A percentile compares a stretch with the other conserved stretches of the same genome.
These are phyloP conservation scores for Knipowitschia caucasica DNA, from an alignment of 2,797 vertebrate genomes.

Conservation along the genomic window DNA sequence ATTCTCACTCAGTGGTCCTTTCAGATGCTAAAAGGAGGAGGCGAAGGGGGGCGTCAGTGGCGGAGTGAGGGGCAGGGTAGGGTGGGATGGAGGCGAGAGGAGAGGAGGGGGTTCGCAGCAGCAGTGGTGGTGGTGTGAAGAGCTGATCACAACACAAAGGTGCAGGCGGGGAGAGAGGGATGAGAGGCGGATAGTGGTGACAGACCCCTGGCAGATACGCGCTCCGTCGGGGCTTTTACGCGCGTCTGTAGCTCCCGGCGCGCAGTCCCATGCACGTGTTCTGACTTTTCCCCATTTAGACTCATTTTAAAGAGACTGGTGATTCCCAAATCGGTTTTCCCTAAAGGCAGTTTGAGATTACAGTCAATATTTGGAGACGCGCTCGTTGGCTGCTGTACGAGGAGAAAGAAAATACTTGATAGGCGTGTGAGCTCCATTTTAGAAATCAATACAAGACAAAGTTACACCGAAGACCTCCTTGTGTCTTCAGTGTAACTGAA, in stretches of 20 bases:
- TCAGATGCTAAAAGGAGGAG: conserved; percentile 81
- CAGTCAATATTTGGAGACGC: conserved; percentile 30
- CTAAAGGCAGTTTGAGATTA: conserved; percentile 1
- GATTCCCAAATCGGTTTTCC: background rate
- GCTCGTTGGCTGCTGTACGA: background rate
- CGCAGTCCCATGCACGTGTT: conserved; percentile 4
- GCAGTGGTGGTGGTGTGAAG: conserved; percentile 70
- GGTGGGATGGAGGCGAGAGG: conserved; percentile 7
- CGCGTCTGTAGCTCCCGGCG: conserved; percentile 10
- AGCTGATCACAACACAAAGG: conserved; percentile 79
- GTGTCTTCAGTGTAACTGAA: no score
- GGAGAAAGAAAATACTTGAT: background rate
- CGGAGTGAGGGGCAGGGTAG: conserved; percentile 26
- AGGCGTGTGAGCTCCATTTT: background rate
- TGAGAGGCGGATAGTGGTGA: conserved; percentile 16
- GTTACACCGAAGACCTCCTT: background rate
- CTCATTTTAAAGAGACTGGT: background rate
- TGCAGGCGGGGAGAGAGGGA: conserved; percentile 37
- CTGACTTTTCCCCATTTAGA: background rate
- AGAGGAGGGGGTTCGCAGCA: conserved; percentile 37
- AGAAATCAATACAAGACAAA: background rate
- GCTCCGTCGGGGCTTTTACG: conserved; percentile 33
- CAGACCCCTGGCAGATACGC: conserved; percentile 29
- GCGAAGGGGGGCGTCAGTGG: conserved; percentile 58
- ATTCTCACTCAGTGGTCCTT: conserved; percentile 81